A percentile compares a stretch with the other conserved stretches of the same genome.
Evolutionary conservation across 1,140 invertebrate genomes (phyloP).

Genomic region (Rhysida immarginata): DNA sequence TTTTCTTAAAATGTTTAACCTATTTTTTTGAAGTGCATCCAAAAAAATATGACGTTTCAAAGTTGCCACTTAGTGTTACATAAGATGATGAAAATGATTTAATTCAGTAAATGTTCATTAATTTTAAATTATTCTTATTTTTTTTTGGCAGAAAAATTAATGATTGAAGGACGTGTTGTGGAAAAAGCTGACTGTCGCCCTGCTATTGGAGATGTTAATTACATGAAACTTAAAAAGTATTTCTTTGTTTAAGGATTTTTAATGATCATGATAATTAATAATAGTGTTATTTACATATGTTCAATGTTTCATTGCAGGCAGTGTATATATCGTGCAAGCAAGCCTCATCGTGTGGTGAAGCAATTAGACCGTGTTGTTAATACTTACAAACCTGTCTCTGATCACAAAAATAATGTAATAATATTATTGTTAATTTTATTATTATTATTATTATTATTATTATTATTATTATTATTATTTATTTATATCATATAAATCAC

Average conservation of each 20-base stretch:
- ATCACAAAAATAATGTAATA: conserved; percentile 76
- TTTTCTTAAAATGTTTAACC: too few relatives aligned
- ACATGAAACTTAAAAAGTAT: conserved; percentile 69
- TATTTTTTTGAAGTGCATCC: too few relatives aligned
- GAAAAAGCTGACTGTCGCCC: conserved; percentile 87
- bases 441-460: neutral
- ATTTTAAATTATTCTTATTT: too few relatives aligned
- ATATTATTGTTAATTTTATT: neutral
- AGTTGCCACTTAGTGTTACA: too few relatives aligned
- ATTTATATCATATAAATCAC: too few relatives aligned
- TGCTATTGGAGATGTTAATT: conserved; percentile 57
- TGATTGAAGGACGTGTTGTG: conserved; percentile 81
- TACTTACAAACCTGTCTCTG: conserved; percentile 72
- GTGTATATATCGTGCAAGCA: conserved; percentile 15
- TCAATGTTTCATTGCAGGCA: conserved; percentile 9
- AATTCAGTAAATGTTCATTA: too few relatives aligned
- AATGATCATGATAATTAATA: too few relatives aligned
- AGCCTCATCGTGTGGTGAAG: conserved; percentile 37
- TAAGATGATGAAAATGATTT: too few relatives aligned
- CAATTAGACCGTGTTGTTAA: conserved; percentile 65
- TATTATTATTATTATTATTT: too few relatives aligned
- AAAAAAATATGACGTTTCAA: too few relatives aligned
- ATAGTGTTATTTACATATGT: neutral
- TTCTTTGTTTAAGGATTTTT: too few relatives aligned
- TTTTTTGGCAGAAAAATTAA: conserved; percentile 50